Conservation (phyloP, 1,140 invertebrate genomes). For the Drosophila quadrilineata region DNA sequence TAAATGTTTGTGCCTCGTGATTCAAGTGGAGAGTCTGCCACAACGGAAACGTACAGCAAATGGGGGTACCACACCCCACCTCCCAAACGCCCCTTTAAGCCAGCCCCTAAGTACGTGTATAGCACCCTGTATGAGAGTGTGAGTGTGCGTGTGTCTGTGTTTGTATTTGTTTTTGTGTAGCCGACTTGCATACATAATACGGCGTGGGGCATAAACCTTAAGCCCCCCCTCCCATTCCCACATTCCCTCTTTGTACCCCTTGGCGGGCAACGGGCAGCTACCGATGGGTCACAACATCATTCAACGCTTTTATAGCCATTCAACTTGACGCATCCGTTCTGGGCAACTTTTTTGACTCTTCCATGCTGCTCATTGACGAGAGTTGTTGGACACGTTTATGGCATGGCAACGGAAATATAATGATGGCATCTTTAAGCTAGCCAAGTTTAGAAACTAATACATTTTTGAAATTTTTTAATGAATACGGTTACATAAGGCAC, state of each 20-base stretch:
- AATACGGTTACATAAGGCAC: too few species aligned
- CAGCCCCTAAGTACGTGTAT: constrained; percentile 35
- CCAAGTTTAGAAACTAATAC: too few species aligned
- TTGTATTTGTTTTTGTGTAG: constrained; percentile 59
- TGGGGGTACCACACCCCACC: too few species aligned
- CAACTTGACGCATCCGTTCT: constrained; percentile 70
- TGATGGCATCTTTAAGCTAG: too few species aligned
- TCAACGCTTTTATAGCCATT: constrained; percentile 76
- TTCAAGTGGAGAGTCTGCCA: constrained; percentile 4
- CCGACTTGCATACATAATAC: constrained; percentile 77
- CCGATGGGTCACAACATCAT: constrained; percentile 55
- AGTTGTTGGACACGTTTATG: constrained; percentile 35
- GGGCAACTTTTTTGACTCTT: constrained; percentile 64
- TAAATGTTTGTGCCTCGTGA: constrained; percentile 57
- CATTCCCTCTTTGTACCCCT: background rate
- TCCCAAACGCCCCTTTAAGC: constrained; percentile 2
- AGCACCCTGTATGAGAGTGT: constrained; percentile 1
- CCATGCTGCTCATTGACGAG: constrained; percentile 15
- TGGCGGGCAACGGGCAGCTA: background rate
- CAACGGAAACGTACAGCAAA: constrained; percentile 20
- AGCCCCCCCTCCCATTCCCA: background rate
- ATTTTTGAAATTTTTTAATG: too few species aligned
- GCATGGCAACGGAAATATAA: background rate
- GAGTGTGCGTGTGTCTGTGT: constrained; percentile 38
- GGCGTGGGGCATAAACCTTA: constrained; percentile 21